Evolutionary conservation across 53 echinoderm and acorn worm genomes (phyloP), one percentile per base, ranked within the genome.

Genomic region (Arbacia lixula): DNA sequence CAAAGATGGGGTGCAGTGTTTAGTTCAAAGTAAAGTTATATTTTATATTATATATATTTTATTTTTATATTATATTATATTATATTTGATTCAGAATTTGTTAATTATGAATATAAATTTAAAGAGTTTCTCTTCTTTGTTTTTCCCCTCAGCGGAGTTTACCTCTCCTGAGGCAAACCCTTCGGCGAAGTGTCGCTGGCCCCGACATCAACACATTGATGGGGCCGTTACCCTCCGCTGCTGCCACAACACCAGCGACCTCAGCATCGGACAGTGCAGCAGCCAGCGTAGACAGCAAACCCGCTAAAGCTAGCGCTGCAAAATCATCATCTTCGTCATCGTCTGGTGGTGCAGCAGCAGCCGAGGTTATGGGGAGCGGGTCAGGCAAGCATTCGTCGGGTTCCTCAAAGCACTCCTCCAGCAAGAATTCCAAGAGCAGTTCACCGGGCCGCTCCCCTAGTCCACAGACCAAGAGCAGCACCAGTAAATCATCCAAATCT

Each of bases 131-230:
- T 16, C 4, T 24, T 56, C 26, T 2, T 32, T 0, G 68, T 35
- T 39, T 25, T 38, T 12, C 4, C 11, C 34, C 53, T 6, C 85
- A 97, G 97, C 91, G 91, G 91, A 97, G 94, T 86, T 83, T 97
- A 46, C 97, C 97, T 34, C 88, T 94, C 14, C 86, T 97, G n/a
- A 84, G 97, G 14, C 94, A 97, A 83, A 87, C 92, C 20, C 65
- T 97, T 17, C 92, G 90, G 29, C 87, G 87, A 39, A 89, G 88
- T 0, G 86, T 74, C 26, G 73, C 91, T 21, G 60, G 79, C 11
- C 73, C 91, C 46, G 88, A 86, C 53, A 89, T 94, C 66, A 86
- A 86, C 6, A 91, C 93, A 22, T 76, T 97, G 30, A 91, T 85
- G 51, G 64, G 85, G 5, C 79, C 79, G 0, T 40, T 78, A 38